Conservation (phyloP, 2,888 invertebrate species). For the Diadegma fenestrale region DNA sequence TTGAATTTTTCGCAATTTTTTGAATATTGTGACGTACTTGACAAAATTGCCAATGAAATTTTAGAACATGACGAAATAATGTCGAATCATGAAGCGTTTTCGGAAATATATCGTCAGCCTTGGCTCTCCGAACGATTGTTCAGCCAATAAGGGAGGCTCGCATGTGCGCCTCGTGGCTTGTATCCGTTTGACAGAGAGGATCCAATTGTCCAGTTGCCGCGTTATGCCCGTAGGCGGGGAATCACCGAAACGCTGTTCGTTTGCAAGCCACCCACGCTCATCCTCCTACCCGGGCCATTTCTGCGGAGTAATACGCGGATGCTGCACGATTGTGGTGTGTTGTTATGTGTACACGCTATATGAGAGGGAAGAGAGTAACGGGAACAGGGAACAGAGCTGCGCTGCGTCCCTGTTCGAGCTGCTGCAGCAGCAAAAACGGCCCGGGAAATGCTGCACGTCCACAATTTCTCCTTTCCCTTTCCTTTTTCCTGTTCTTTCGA, state of each 20-base stretch:
- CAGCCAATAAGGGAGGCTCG: too few relatives aligned
- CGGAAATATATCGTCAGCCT: background rate
- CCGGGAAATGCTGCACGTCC: background rate
- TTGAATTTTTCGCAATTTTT: background rate
- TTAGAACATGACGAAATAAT: background rate
- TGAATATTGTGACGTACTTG: background rate
- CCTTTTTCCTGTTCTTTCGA: too few relatives aligned
- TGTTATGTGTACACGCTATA: background rate
- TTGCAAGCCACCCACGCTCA: slow-evolving; percentile 77
- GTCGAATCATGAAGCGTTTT: background rate
- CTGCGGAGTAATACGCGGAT: slow-evolving; percentile 34
- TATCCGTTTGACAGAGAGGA: slow-evolving; percentile 16
- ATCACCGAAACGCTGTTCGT: slow-evolving; percentile 80
- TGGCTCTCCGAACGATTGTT: slow-evolving; percentile 10
- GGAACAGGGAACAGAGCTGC: background rate
- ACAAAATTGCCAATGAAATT: background rate
- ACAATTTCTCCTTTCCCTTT: too few relatives aligned
- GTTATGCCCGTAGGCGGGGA: slow-evolving; percentile 69
- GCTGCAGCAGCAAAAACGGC: slow-evolving; percentile 17
- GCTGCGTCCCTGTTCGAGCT: slow-evolving; percentile 25
- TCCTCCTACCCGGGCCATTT: background rate
- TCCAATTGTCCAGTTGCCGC: slow-evolving; percentile 34
- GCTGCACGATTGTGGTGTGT: slow-evolving; percentile 61
- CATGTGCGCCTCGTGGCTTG: slow-evolving; percentile 13
- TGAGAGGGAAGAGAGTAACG: background rate